Percentiles rank a stretch among this genome's conserved stretches.
phyloP scores from a whole-genome alignment of 2,797 vertebrate genomes.

The Myoxocephalus aenaeus region DNA sequence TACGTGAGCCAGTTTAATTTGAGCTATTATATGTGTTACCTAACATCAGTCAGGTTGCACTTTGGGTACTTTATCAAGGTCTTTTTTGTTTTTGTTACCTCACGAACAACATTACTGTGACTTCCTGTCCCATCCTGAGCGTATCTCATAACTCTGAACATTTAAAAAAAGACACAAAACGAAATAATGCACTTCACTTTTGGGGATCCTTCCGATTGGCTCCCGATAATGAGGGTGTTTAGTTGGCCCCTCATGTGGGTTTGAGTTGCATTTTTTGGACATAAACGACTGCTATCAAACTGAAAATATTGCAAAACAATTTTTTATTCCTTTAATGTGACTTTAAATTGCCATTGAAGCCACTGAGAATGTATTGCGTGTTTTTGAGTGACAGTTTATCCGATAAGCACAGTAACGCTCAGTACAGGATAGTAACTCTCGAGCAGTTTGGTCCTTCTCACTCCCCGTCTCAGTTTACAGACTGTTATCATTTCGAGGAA shows the following conservation, averaged over 20 bases:
- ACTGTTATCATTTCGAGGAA: conserved; percentile 13
- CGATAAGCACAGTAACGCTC: background rate
- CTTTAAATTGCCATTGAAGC: background rate
- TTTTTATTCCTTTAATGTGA: background rate
- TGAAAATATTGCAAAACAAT: background rate
- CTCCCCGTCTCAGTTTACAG: conserved; percentile 5
- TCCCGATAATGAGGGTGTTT: no score
- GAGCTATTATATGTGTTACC: no score
- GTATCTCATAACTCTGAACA: background rate
- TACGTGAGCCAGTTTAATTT: no score
- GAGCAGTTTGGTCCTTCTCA: conserved; percentile 4
- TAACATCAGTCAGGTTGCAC: no score
- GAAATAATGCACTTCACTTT: no score
- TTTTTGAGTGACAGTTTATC: background rate
- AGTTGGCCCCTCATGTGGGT: no score
- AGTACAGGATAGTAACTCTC: background rate
- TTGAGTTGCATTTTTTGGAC: no score
- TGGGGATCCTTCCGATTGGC: no score
- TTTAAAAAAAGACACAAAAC: no score
- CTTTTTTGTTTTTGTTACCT: no score
- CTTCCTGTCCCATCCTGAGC: no score
- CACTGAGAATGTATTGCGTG: background rate
- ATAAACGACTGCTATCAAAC: background rate
- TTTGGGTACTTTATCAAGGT: no score
- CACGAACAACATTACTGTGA: background rate